Conservation (phyloP, 2,113 vertebrate genomes). For the Crotalus viridis region DNA sequence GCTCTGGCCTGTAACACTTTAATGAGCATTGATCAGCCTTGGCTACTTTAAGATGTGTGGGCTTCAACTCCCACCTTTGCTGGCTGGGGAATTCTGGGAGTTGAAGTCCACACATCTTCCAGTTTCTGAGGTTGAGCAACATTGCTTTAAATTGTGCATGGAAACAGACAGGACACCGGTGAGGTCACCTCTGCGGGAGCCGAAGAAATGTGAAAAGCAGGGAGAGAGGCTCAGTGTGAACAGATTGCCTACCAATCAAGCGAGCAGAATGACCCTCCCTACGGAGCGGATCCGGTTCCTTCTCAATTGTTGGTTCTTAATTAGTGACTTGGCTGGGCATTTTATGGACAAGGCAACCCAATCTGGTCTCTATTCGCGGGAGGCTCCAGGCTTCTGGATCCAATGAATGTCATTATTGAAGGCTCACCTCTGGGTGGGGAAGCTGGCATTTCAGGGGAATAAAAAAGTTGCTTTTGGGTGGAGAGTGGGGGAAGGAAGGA, state of each 20-base stretch:
- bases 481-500: neutral
- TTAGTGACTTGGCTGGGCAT: neutral
- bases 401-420: neutral
- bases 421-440: neutral
- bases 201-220: neutral
- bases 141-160: too few relatives aligned
- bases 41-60: too few relatives aligned
- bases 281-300: neutral
- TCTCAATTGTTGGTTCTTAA: neutral
- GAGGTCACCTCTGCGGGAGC: neutral
- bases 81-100: too few relatives aligned
- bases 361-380: neutral
- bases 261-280: neutral
- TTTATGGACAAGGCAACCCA: neutral
- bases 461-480: neutral
- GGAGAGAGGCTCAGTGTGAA: neutral
- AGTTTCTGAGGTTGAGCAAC: too few relatives aligned
- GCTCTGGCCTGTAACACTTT: too few relatives aligned
- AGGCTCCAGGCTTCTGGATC: neutral
- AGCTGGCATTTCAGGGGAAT: neutral
- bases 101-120: too few relatives aligned
- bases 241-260: neutral
- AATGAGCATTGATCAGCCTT: too few relatives aligned
- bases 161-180: too few relatives aligned
- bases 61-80: too few relatives aligned